Conservation (phyloP, 2,888 invertebrate genomes). For the Syrista parreyssii region DNA sequence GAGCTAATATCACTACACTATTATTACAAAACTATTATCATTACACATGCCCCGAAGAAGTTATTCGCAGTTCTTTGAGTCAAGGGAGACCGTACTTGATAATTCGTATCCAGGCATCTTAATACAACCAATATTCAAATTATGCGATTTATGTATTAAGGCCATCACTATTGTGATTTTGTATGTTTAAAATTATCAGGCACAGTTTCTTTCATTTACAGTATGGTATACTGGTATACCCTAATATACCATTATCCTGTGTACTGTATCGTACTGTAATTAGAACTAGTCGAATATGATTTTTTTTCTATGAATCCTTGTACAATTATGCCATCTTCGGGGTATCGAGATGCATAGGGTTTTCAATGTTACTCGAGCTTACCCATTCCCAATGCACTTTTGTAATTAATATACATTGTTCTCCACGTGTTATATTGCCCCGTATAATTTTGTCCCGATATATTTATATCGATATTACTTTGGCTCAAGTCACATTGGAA, state of each 20-base stretch:
- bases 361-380: neutral
- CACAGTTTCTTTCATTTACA: neutral
- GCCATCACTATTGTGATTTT: neutral
- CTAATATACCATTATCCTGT: neutral
- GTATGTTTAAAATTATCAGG: neutral
- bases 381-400: neutral
- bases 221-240: neutral
- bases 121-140: neutral
- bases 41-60: neutral
- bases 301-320: neutral
- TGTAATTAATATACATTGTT: neutral
- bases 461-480: no score
- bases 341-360: neutral
- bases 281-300: neutral
- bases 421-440: neutral
- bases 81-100: neutral
- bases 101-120: neutral
- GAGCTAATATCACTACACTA: neutral
- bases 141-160: neutral
- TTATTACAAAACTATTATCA: neutral
- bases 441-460: no score
- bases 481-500: neutral
- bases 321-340: neutral
- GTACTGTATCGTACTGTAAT: neutral
- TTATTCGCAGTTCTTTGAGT: neutral